Evolutionary conservation across 2,113 vertebrate species (phyloP).

Genomic region (Fregetta grallaria): DNA sequence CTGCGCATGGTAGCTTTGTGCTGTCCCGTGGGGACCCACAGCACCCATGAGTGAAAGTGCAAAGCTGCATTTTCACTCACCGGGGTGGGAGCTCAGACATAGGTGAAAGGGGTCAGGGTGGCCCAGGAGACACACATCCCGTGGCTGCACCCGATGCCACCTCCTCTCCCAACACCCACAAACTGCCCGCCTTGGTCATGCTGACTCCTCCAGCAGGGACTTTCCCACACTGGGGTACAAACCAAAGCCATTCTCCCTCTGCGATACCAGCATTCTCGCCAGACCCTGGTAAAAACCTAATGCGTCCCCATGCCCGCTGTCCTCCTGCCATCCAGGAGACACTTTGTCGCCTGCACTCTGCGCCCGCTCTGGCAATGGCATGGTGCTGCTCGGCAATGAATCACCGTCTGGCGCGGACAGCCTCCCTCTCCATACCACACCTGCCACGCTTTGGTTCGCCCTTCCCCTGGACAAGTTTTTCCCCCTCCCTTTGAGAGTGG

Average conservation of each 20-base stretch:
- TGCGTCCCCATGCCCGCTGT: fast-evolving
- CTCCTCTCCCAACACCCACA: background rate
- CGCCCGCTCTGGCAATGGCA: background rate
- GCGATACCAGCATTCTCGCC: fast-evolving
- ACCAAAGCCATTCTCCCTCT: background rate
- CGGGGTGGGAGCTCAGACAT: fast-evolving
- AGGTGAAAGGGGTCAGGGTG: background rate
- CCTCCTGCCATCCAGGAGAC: background rate
- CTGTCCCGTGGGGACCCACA: fast-evolving
- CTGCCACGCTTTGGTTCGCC: conserved; percentile 75
- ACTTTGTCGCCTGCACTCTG: background rate
- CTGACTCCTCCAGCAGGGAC: background rate
- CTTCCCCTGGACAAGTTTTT: conserved; percentile 74
- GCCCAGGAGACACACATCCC: fast-evolving
- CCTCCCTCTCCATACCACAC: conserved; percentile 77
- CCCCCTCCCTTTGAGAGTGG: conserved; percentile 52
- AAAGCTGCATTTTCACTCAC: background rate
- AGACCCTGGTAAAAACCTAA: background rate
- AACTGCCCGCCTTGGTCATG: fast-evolving
- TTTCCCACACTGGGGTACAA: background rate
- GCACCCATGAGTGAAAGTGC: background rate
- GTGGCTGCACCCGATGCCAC: fast-evolving
- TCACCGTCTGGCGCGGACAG: conserved; percentile 13
- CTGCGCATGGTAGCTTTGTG: fast-evolving
- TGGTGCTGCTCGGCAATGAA: background rate